Evolutionary conservation across 2,888 invertebrate species (phyloP).

Genomic region (Eumacrocentrus americanus): DNA sequence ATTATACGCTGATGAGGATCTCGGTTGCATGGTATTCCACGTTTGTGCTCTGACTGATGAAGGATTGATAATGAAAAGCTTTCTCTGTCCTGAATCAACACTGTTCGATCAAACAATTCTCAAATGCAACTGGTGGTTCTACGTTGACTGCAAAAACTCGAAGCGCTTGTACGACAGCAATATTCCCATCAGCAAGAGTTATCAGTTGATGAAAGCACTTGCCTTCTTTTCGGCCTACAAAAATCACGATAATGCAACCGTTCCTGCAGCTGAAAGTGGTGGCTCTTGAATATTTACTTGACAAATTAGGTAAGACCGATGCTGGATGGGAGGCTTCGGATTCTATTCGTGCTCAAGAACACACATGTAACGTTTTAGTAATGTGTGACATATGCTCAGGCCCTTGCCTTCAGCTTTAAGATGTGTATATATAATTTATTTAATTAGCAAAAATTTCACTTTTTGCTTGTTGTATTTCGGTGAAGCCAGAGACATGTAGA

Average conservation of each 20-base stretch:
- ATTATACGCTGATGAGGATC: conserved; percentile 83
- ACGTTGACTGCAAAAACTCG: conserved; percentile 86
- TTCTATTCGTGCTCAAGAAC: not conserved
- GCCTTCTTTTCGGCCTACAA: conserved; percentile 88
- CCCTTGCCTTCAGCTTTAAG: conserved; percentile 32
- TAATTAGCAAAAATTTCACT: conserved; percentile 18
- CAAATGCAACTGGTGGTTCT: conserved; percentile 95
- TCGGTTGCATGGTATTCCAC: conserved; percentile 93
- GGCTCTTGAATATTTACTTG: not conserved
- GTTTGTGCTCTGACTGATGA: conserved; percentile 89
- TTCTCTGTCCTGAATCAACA: conserved; percentile 89
- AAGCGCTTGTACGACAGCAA: conserved; percentile 85
- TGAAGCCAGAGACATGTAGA: not conserved
- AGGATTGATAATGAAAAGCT: conserved; percentile 88
- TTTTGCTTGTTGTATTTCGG: not conserved
- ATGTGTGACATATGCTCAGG: conserved; percentile 24
- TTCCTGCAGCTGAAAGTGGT: not conserved
- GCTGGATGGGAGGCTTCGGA: not conserved
- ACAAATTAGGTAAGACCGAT: too few species aligned
- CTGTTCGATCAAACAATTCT: conserved; percentile 89
- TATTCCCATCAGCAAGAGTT: conserved; percentile 89
- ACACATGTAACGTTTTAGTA: not conserved
- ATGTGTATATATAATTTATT: conserved; percentile 38
- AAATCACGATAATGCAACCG: conserved; percentile 64
- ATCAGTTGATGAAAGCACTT: conserved; percentile 87